Evolutionary conservation across 2,797 vertebrate species (phyloP), one percentile per base, ranked within the genome.

Genomic region (Girardinus metallicus): DNA sequence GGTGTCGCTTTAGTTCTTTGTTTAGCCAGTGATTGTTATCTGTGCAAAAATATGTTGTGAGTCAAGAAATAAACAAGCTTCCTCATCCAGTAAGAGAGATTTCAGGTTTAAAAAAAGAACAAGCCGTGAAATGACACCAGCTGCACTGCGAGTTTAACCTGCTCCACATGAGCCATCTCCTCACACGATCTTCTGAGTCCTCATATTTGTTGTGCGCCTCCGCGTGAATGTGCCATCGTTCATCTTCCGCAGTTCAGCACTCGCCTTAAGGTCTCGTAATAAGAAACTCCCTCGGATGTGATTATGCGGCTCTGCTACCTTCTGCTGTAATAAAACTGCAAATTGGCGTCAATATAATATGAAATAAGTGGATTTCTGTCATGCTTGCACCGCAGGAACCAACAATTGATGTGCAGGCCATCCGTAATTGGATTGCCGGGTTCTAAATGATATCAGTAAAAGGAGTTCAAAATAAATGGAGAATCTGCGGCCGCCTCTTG

Each of bases 361-460:
- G 88, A 89, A 92, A 93, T 87, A 84, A 94, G 86, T 88, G 90
- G 87, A 91, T 94, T 93, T 93, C 93, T 94, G 92, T 93, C 88
- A 89, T 79, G 83, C 87, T 86, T 79, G 73, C 85, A 55, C 90
- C 81, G 86, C 91, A 78, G 86, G 85, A 87, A 84, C 87, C 84
- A 68, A 76, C 83, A 88, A 93, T 90, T 91, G 92, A 94, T 91
- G 87, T 71, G 89, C 73, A 15, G 81, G 77, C 78, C 68, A 49
- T 46, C 76, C 87, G 89, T 88, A 93, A 92, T 91, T 94, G 89
- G 87, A 87, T 89, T 85, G 64, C 82, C 73, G 76, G 81, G 80
- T 83, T 85, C 49, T 36, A 91, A 85, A 89, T 92, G 85, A 91
- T 83, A 92, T 90, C 90, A 88, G 82, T 90, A 83, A 60, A 82